Evolutionary conservation across 2,113 vertebrate genomes (phyloP), one percentile per base, ranked within the genome.

Genomic region (Otus sunia): DNA sequence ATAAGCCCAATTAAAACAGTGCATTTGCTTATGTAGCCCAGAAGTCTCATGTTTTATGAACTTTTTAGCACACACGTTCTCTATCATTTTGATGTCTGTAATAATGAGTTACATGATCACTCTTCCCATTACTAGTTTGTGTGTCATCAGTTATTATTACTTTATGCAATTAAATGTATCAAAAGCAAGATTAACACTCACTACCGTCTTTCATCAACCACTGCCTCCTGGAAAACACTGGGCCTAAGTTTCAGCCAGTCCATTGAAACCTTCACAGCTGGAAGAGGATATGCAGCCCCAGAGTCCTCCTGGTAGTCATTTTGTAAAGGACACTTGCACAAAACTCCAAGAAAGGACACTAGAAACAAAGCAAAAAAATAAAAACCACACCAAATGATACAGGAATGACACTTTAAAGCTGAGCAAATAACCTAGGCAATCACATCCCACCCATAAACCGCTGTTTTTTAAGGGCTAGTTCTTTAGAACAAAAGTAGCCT

Each of bases 261-360:
- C 98, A 99, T 98, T 16, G 99, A 99, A 82, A 99, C 99, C 96
- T 99, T 99, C 97, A 99, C 99, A 81, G 99, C 99, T 56, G 99
- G 99, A 71, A 99, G 99, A 36, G 99, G 99, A 91, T 99, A 99
- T 36, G 99, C 98, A 69, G 98, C 98, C 97, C 98, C 98, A 75
- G 98, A 98, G 89, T 99, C 99, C 96, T 99, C 99, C 15, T 98
- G 98, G 97, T 98, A 99, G 92, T 98, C 98, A 30, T 99, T 99
- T 94, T 99, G 98, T 94, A 99, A 98, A 79, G 98, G 99, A 52
- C 99, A 98, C 97, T 99, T 99, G 98, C 99, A 99, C 98, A 99
- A 98, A 96, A 99, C 98, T 29, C 99, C 99, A 97, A 99, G 98
- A 97, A 99, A 99, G 86, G 99, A 99, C 99, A 99, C 99, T 99